phyloP scores from a whole-genome alignment of 2,888 invertebrate genomes.

The Microplitis manilae region DNA sequence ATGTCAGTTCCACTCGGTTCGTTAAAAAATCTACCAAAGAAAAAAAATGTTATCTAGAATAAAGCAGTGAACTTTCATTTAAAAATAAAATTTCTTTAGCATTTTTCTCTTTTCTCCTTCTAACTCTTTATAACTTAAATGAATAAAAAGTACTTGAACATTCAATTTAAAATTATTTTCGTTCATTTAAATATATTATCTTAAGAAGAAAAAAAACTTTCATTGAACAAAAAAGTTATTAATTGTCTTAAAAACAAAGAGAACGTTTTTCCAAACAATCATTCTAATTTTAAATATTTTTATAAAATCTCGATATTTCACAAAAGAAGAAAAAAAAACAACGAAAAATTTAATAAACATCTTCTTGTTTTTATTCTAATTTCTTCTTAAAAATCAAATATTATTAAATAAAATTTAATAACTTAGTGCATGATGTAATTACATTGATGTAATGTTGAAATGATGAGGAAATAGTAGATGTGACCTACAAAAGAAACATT shows the following conservation, averaged over 20 bases:
- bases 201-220: neutral
- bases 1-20: too few relatives aligned
- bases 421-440: neutral
- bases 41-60: too few relatives aligned
- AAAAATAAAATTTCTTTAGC: neutral
- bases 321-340: too few relatives aligned
- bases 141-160: neutral
- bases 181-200: neutral
- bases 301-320: too few relatives aligned
- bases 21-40: too few relatives aligned
- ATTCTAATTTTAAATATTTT: neutral
- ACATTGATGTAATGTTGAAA: neutral
- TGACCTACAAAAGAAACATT: slow-evolving; percentile 45
- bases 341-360: neutral
- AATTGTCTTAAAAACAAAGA: neutral
- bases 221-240: neutral
- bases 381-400: too few relatives aligned
- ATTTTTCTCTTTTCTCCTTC: neutral
- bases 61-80: too few relatives aligned
- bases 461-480: neutral
- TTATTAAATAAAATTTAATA: neutral
- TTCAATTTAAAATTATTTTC: neutral
- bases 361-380: too few relatives aligned
- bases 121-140: neutral
- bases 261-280: too few relatives aligned